Evolutionary conservation across 2,797 vertebrate species (phyloP).

Genomic region (Pseudopleuronectes americanus): DNA sequence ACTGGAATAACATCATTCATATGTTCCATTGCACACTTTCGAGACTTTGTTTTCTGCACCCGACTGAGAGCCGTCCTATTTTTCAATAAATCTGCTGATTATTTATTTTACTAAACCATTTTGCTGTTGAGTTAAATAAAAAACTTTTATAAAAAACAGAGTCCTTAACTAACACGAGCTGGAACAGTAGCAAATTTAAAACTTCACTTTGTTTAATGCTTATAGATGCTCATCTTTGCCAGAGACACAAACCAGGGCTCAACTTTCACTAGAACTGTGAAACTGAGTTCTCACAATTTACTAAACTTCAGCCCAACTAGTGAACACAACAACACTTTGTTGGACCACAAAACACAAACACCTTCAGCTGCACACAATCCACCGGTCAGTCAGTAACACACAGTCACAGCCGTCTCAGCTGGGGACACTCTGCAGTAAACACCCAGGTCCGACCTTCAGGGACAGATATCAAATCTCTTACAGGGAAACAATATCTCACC

Average conservation of each 20-base stretch:
- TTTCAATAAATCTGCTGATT: no score
- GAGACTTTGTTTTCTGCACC: no score
- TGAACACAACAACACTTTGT: conserved; percentile 5
- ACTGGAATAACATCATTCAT: no score
- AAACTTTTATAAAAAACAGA: no score
- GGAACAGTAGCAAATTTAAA: no score
- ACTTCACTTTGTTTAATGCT: no score
- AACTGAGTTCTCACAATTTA: background rate
- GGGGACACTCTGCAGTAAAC: background rate
- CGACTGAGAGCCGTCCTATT: no score
- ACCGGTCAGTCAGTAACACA: conserved; percentile 17
- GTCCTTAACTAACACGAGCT: no score
- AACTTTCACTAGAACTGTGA: background rate
- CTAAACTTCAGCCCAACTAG: conserved; percentile 1
- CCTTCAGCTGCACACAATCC: conserved; percentile 28
- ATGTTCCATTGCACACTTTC: no score
- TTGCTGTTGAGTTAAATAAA: no score
- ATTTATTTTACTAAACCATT: no score
- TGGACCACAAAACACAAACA: conserved; percentile 10
- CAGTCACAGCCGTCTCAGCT: conserved; percentile 40
- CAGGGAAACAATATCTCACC: background rate
- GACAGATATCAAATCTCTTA: conserved; percentile 29
- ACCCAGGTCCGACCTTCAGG: conserved; percentile 19
- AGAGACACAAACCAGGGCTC: background rate
- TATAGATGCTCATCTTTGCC: background rate